Evolutionary conservation across 1,140 invertebrate genomes (phyloP).

Genomic region (Metaphire vulgaris): DNA sequence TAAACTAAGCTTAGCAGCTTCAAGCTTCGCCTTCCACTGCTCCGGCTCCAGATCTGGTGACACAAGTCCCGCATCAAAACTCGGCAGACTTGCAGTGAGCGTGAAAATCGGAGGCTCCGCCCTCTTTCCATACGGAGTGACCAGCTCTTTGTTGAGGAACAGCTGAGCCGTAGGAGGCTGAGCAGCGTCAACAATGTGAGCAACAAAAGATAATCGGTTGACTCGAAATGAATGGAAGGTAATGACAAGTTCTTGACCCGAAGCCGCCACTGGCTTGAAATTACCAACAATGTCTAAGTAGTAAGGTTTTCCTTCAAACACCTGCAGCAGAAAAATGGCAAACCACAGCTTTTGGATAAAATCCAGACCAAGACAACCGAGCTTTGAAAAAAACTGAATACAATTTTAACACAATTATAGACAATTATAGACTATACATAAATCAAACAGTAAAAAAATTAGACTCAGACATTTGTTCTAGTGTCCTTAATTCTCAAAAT

Average conservation of each 20-base stretch:
- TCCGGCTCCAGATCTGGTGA: neutral
- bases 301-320: conserved; percentile 14
- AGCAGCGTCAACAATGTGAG: neutral
- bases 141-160: conserved; percentile 1
- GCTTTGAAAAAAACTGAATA: too few species aligned
- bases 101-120: neutral
- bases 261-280: conserved; percentile 8
- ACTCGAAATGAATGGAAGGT: conserved; percentile 12
- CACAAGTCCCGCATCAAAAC: neutral
- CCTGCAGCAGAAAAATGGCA: neutral
- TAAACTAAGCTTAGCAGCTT: conserved; percentile 1
- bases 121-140: neutral
- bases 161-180: conserved; percentile 5
- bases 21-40: neutral
- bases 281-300: conserved; percentile 7
- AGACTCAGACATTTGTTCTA: too few species aligned
- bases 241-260: neutral
- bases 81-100: neutral
- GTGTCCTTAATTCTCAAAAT: too few species aligned
- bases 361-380: too few species aligned
- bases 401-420: too few species aligned
- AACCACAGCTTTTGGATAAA: too few species aligned
- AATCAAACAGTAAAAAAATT: too few species aligned
- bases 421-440: too few species aligned
- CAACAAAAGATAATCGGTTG: conserved; percentile 10